A percentile compares a stretch with the other conserved stretches of the same genome.
phyloP scores from a whole-genome alignment of 1,140 invertebrate species.

The Carcinoscorpius rotundicauda region DNA sequence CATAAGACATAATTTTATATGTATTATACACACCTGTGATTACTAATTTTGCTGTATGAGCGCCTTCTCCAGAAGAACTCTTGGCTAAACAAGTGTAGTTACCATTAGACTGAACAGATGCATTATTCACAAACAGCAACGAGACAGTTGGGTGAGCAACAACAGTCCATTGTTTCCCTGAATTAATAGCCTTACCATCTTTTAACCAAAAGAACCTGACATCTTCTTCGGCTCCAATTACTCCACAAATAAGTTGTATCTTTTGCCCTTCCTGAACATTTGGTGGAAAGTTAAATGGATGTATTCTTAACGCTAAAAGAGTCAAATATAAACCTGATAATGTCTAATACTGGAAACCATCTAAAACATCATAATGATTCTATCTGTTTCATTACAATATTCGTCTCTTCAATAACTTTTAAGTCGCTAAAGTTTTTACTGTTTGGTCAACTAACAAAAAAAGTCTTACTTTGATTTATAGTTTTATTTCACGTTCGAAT shows the following conservation, averaged over 20 bases:
- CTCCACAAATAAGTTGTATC: neutral
- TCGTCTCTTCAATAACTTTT: too few species aligned
- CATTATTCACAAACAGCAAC: neutral
- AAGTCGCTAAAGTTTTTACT: too few species aligned
- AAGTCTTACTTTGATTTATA: too few species aligned
- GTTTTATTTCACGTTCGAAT: too few species aligned
- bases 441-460: too few species aligned
- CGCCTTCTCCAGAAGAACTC: neutral
- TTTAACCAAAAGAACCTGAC: neutral
- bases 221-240: neutral
- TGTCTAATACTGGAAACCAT: too few species aligned
- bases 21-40: neutral
- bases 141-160: neutral
- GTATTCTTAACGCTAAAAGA: neutral
- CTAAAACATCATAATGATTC: too few species aligned
- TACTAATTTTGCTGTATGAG: neutral
- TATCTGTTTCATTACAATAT: too few species aligned
- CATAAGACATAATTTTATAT: too few species aligned
- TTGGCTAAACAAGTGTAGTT: constrained; percentile 1
- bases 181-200: neutral
- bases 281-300: neutral
- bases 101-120: neutral
- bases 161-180: neutral
- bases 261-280: neutral
- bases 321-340: too few species aligned